phyloP scores from a whole-genome alignment of 2,888 invertebrate genomes.

The Cryptus armator region DNA sequence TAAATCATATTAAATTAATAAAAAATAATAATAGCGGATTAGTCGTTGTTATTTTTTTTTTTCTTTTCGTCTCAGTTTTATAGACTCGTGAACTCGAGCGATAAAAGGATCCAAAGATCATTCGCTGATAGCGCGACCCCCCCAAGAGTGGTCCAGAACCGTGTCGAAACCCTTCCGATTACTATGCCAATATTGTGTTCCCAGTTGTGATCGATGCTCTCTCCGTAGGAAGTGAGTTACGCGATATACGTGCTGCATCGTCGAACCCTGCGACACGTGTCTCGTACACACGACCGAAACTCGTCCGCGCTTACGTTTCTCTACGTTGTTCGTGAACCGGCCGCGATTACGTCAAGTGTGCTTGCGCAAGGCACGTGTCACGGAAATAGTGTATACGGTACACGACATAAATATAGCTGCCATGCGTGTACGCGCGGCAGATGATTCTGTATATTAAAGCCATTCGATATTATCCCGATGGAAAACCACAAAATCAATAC shows the following conservation, averaged over 20 bases:
- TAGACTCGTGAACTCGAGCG: constrained; percentile 1
- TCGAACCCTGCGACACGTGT: constrained; percentile 66
- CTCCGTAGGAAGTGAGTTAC: constrained; percentile 54
- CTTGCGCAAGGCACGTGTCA: constrained; percentile 44
- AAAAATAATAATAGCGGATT: not conserved
- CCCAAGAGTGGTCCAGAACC: constrained; percentile 37
- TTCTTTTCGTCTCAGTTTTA: not conserved
- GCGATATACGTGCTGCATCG: constrained; percentile 36
- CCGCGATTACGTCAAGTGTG: constrained; percentile 12
- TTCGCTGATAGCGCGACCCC: constrained; percentile 23
- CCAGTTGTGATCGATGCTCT: constrained; percentile 79
- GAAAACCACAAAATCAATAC: constrained; percentile 56
- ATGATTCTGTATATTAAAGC: not conserved
- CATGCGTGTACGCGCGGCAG: not conserved
- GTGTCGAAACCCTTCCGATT: constrained; percentile 79
- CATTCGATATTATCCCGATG: not conserved
- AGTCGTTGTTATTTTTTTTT: not conserved
- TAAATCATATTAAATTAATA: not conserved
- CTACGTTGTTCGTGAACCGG: constrained; percentile 22
- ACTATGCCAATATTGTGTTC: constrained; percentile 81
- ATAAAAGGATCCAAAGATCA: not conserved
- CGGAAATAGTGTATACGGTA: not conserved
- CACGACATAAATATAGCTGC: constrained; percentile 23
- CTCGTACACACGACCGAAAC: constrained; percentile 55
- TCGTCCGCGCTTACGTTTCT: constrained; percentile 19